Base-by-base conservation (phyloP, 2,888 invertebrate genomes). In the Sipha maydis region DNA sequence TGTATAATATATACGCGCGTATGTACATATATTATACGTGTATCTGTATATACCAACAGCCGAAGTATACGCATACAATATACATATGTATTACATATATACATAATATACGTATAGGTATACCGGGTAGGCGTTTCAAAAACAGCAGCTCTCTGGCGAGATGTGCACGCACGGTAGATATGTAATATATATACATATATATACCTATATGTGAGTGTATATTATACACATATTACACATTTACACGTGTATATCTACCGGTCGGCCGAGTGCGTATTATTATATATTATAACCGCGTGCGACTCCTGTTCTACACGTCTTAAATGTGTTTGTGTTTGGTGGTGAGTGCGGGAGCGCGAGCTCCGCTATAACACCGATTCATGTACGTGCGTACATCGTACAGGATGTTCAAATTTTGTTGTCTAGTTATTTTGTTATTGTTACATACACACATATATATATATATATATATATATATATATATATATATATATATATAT, bases 221-320 rank as follows among this genome's bases (percentile, higher is more conserved):
- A 31, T 56, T 56, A 75, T 56, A 83, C 38, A 76, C 61, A n/a
- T 71, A 85, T 85, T 86, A 86, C 73, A 79, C 73, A 4, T 28
- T 73, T 78, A 69, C 77, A 38, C n/a, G 31, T 54, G 77, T 77
- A 69, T 67, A 34, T n/a, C n/a, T 69, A 34, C 38, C 38, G 67
- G 85, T 54, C 73, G 84, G 28, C n/a, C 11, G 56, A 28, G 31
- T 28, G 67, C 61, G 31, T 67, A 67, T 67, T 77, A 85, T 82
- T 21, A 19, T 73, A 82, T 11, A 83, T 75, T 75, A 67, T 84
- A 84, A 84, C 84, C 73, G 73, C 79, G 82, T n/a, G 54, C 54
- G 86, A 88, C 88, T 88, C 82, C 88, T 82, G 88, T 88, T 88
- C 73, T 88, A 88, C 88, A 88, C 88, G 73, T 67, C 28, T 61